These are phyloP conservation scores for Drosophila nikananu DNA, from an alignment of 1,140 invertebrate genomes.

Conservation along the genomic window DNA sequence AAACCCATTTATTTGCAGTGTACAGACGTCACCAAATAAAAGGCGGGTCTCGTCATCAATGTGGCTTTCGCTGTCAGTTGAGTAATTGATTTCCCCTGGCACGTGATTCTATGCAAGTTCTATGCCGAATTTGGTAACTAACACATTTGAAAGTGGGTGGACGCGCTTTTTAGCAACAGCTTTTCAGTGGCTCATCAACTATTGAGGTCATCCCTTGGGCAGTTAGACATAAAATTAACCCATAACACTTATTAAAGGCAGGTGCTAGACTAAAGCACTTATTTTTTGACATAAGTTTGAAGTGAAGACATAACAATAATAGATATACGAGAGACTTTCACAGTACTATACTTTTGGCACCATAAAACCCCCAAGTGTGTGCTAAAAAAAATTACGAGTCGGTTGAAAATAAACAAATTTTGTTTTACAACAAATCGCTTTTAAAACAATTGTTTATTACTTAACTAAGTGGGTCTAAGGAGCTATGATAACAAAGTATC, in stretches of 20 bases:
- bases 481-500: background rate
- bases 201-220: slow-evolving; percentile 22
- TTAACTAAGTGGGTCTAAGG: background rate
- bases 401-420: background rate
- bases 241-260: background rate
- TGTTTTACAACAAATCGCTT: background rate
- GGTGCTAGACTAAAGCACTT: too few species aligned
- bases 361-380: background rate
- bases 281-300: background rate
- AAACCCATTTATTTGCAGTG: background rate
- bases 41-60: slow-evolving; percentile 19
- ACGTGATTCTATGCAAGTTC: slow-evolving; percentile 60
- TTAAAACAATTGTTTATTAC: background rate
- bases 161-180: slow-evolving; percentile 1
- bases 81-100: slow-evolving; percentile 44
- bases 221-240: background rate
- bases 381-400: background rate
- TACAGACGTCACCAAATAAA: slow-evolving; percentile 12
- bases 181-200: slow-evolving; percentile 11
- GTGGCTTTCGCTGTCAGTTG: slow-evolving; percentile 19
- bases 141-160: slow-evolving; percentile 19
- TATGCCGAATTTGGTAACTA: slow-evolving; percentile 25
- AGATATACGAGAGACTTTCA: background rate
- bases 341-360: too few species aligned
- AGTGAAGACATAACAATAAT: background rate